phyloP scores from a whole-genome alignment of 2,113 vertebrate species.

The Microtus montanus region DNA sequence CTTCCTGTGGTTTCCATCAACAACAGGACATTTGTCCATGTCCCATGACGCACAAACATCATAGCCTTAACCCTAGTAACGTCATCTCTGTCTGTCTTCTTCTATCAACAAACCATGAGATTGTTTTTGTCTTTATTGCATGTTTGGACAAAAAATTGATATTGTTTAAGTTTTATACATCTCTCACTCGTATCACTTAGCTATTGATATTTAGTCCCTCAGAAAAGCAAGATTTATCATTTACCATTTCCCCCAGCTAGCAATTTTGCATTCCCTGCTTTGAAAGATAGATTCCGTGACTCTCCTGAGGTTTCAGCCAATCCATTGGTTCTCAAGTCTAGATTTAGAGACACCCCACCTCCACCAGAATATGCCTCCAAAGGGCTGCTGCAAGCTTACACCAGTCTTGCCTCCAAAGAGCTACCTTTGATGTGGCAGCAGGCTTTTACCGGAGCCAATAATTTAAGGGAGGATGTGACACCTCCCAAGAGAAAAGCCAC shows the following conservation, averaged over 20 bases:
- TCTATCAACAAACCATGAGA: background rate
- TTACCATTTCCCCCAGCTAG: background rate
- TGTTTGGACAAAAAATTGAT: background rate
- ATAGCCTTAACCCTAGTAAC: background rate
- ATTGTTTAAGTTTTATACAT: background rate
- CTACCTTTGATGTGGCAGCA: rapidly evolving
- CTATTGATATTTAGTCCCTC: background rate
- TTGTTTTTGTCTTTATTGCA: background rate
- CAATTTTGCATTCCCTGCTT: background rate
- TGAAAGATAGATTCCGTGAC: background rate
- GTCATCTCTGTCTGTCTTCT: background rate
- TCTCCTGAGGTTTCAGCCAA: background rate
- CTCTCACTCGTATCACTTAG: background rate
- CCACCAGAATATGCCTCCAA: background rate
- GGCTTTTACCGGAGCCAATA: background rate
- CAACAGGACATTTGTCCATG: background rate
- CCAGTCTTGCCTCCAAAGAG: no score
- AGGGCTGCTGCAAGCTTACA: no score
- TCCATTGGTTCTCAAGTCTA: background rate
- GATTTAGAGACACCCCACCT: rapidly evolving
- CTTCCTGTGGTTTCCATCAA: background rate
- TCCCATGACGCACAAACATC: background rate
- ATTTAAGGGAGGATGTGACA: background rate
- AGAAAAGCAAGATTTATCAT: background rate
- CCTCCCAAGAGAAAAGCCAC: background rate